These are phyloP conservation scores for Spodoptera picta DNA, from an alignment of 2,888 invertebrate species.

Conservation along the genomic window DNA sequence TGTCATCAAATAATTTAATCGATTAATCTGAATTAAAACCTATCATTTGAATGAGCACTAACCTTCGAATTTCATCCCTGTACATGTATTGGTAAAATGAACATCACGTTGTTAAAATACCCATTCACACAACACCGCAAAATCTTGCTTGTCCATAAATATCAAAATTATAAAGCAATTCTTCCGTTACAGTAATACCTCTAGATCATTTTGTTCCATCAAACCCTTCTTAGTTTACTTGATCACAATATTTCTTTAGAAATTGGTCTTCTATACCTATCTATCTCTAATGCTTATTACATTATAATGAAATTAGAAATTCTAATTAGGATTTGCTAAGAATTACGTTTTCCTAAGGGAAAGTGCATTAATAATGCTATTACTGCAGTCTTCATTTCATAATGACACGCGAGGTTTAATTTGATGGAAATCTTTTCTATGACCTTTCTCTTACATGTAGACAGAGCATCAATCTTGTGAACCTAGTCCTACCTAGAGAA, in stretches of 20 bases:
- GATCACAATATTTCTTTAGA: conserved; percentile 21
- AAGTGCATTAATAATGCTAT: no score
- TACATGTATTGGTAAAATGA: conserved; percentile 36
- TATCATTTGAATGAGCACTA: conserved; percentile 21
- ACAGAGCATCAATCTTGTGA: no score
- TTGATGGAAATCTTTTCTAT: no score
- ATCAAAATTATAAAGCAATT: neutral
- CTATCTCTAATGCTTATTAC: no score
- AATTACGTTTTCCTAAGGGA: no score
- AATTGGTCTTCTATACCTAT: conserved; percentile 15
- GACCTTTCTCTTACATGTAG: no score
- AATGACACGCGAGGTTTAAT: no score
- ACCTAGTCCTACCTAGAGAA: no score
- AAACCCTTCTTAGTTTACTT: conserved; percentile 21
- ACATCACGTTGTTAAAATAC: conserved; percentile 28
- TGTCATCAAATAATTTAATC: conserved; percentile 1
- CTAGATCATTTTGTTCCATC: conserved; percentile 22
- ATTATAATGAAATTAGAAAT: no score
- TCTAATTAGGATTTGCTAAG: no score
- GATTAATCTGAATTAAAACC: conserved; percentile 4
- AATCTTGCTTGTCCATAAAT: conserved; percentile 12
- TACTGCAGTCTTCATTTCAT: no score
- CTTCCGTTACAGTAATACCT: conserved; percentile 8
- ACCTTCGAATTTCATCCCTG: conserved; percentile 11
- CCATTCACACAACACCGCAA: conserved; percentile 5